Percentiles rank a stretch among this genome's conserved stretches.
These are phyloP conservation scores for Heliconius nattereri DNA, from an alignment of 1,140 invertebrate genomes.

Conservation along the genomic window DNA sequence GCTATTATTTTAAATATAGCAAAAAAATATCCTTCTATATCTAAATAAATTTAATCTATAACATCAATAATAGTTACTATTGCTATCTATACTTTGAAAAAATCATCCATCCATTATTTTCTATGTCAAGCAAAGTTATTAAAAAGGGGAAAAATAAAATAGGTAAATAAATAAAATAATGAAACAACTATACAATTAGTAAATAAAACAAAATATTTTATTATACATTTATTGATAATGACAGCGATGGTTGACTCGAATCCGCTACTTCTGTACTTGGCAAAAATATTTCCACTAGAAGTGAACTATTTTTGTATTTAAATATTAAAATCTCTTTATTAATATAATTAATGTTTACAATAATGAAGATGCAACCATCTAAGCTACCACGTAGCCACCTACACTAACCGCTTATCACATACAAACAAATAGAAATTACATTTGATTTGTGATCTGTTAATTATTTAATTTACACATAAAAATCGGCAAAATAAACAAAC, in stretches of 20 bases:
- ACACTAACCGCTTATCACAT: conserved; percentile 61
- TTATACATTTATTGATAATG: conserved; percentile 81
- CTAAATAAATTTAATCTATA: too few relatives aligned
- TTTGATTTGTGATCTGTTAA: conserved; percentile 67
- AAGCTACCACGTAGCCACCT: conserved; percentile 70
- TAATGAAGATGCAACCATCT: conserved; percentile 71
- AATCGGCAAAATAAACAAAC: conserved; percentile 63
- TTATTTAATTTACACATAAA: conserved; percentile 54
- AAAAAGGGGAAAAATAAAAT: neutral
- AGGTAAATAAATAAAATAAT: conserved; percentile 14
- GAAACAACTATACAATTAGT: conserved; percentile 28
- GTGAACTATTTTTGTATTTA: conserved; percentile 77
- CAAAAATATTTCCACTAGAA: conserved; percentile 78
- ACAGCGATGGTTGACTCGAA: conserved; percentile 79
- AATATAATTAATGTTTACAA: conserved; percentile 57
- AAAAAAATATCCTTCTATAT: too few relatives aligned
- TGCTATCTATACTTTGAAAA: neutral
- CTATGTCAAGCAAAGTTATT: neutral
- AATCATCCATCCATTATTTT: neutral
- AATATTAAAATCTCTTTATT: conserved; percentile 79
- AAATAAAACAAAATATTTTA: conserved; percentile 64
- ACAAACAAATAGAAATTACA: conserved; percentile 66
- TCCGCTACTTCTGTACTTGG: conserved; percentile 79
- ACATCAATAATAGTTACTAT: too few relatives aligned
- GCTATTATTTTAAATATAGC: too few relatives aligned